phyloP scores from a whole-genome alignment of 1,140 invertebrate genomes.

The Harlomillsia oculata region DNA sequence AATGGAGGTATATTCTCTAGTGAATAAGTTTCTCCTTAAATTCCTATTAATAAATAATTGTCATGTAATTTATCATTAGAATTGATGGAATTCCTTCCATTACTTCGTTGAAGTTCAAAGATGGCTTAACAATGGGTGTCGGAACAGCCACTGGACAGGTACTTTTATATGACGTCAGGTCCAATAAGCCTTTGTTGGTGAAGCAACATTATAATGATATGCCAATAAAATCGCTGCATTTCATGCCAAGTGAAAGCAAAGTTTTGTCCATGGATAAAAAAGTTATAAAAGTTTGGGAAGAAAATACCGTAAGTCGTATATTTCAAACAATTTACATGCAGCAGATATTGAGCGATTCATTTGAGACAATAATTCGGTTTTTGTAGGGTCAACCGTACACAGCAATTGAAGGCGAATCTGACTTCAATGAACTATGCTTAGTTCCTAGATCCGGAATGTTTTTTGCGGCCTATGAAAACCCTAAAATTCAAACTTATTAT shows the following conservation, averaged over 20 bases:
- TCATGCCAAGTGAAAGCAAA: slow-evolving; percentile 67
- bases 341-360: too few species aligned
- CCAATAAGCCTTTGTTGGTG: slow-evolving; percentile 72
- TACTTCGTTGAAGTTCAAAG: slow-evolving; percentile 69
- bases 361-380: slow-evolving; percentile 33
- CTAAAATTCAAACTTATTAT: slow-evolving; percentile 91
- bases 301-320: slow-evolving; percentile 59
- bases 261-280: slow-evolving; percentile 86
- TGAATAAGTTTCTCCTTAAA: slow-evolving; percentile 21
- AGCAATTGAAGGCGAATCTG: slow-evolving; percentile 71
- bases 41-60: slow-evolving; percentile 4
- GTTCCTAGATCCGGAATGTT: slow-evolving; percentile 82
- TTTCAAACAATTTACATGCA: too few species aligned
- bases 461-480: slow-evolving; percentile 87
- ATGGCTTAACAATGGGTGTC: slow-evolving; percentile 73
- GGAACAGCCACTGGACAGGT: slow-evolving; percentile 89
- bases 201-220: slow-evolving; percentile 94
- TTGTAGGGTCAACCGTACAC: slow-evolving; percentile 83
- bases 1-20: not conserved
- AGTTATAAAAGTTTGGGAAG: slow-evolving; percentile 91
- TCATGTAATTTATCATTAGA: slow-evolving; percentile 40
- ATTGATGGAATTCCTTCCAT: slow-evolving; percentile 60
- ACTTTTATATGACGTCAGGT: slow-evolving; percentile 87
- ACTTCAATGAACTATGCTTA: slow-evolving; percentile 84
- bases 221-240: slow-evolving; percentile 83